phyloP scores from a whole-genome alignment of 2,113 vertebrate genomes.

The Indicator indicator region DNA sequence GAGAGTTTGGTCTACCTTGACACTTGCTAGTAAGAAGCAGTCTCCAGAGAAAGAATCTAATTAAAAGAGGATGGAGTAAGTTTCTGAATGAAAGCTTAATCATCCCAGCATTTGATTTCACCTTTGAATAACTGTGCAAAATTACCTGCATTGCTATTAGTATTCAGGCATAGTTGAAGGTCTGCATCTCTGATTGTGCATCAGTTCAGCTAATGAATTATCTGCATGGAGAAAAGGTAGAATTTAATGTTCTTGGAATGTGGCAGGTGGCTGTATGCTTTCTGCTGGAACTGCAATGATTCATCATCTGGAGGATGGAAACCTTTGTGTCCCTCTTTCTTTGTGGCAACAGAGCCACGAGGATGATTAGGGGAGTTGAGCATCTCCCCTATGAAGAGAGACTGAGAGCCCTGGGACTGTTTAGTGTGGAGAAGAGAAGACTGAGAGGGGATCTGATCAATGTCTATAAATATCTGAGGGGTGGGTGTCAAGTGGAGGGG shows the following conservation, averaged over 20 bases:
- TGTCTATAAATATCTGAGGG: too few relatives aligned
- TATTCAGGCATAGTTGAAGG: not conserved
- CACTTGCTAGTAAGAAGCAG: not conserved
- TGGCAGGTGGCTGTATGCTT: not conserved
- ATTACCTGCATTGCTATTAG: constrained; percentile 37
- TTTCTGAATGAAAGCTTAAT: constrained; percentile 59
- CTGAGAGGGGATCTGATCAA: too few relatives aligned
- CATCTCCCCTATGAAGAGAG: too few relatives aligned
- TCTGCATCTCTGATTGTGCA: constrained; percentile 17
- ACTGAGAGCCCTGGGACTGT: too few relatives aligned
- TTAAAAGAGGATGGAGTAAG: constrained; percentile 20
- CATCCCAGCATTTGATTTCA: constrained; percentile 42
- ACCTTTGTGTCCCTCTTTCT: not conserved
- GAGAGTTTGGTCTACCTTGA: constrained; percentile 9
- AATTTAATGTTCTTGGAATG: not conserved
- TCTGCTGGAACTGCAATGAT: not conserved
- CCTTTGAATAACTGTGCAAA: constrained; percentile 51
- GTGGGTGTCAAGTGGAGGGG: too few relatives aligned
- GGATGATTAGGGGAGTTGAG: too few relatives aligned
- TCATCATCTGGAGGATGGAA: not conserved
- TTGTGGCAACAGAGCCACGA: not conserved
- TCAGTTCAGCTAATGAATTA: constrained; percentile 48
- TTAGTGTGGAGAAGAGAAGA: too few relatives aligned
- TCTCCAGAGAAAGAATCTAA: constrained; percentile 27
- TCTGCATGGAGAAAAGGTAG: constrained; percentile 10